Base-by-base conservation (phyloP, 2,888 invertebrate species). In the Aproaerema taeniolella region DNA sequence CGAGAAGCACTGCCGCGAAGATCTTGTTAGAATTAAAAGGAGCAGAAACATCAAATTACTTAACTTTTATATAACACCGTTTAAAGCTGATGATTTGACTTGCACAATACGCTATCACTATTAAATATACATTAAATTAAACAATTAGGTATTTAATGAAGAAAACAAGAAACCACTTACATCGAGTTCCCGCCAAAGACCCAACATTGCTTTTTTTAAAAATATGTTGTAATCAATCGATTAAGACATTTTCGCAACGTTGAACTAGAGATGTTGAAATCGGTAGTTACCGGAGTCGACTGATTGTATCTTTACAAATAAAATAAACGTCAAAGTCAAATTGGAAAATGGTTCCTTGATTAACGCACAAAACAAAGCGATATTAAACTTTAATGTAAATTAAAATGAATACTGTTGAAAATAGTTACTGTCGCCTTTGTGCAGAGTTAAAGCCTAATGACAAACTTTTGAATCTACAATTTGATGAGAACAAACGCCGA, bases 361-460 rank as follows among this genome's bases (percentile, higher is more conserved):
- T 11, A 32, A 10, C 17, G 17, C 32, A 10, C 17, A 20, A 32
- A 32, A 9, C 9, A 6, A 20, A 20, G 8, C 8, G 26, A 9
- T 26, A 9, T 26, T 26, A n/a, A n/a, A n/a, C 26, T n/a, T 26
- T 20, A 20, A 20, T 20, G 8, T n/a, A 20, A 38, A 44, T 42
- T 4, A 42, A 38, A n/a, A 70, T 66, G 66, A 51, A 54, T 50
- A 47, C 36, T 13, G 39, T 39, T 8, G 46, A 55, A 46, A 42
- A 41, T n/a, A 43, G 50, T 12, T 61, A 63, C 37, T 76, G 75
- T 39, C 53, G 70, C 26, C 50, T 75, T 2, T 80, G 79, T 39
- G 79, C 79, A 1, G 58, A 65, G 44, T 43, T 52, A 15, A 76
- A 70, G 43, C 59, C 65, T 2, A 46, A 34, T 15, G 52, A 54